Percentiles rank a stretch among this genome's conserved stretches.
Evolutionary conservation across 1,140 invertebrate genomes (phyloP).

Genomic region (Papilio aristodemus): DNA sequence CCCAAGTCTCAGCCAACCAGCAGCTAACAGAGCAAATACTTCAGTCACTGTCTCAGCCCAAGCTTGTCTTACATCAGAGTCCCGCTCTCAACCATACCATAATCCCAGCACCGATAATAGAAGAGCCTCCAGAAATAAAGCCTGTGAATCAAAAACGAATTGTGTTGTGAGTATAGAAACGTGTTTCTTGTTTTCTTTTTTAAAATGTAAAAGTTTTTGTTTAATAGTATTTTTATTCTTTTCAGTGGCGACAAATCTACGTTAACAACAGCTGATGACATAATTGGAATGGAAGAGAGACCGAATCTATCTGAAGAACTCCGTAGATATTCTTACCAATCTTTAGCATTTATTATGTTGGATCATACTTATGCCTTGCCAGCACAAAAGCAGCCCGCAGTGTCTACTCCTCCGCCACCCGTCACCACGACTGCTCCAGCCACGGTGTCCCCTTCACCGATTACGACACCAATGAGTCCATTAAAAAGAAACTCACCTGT

Average conservation of each 20-base stretch:
- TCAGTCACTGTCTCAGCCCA: conserved; percentile 74
- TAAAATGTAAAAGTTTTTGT: conserved; percentile 31
- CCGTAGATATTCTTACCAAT: conserved; percentile 65
- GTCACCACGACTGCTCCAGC: conserved; percentile 34
- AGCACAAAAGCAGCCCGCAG: conserved; percentile 57
- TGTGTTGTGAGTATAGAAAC: conserved; percentile 65
- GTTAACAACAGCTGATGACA: conserved; percentile 70
- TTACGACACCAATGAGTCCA: conserved; percentile 58
- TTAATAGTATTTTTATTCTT: conserved; percentile 42
- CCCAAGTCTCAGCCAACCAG: conserved; percentile 73
- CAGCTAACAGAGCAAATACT: conserved; percentile 77
- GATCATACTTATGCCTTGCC: conserved; percentile 77
- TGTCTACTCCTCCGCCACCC: conserved; percentile 40
- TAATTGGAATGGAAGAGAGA: conserved; percentile 75
- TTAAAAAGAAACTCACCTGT: conserved; percentile 58
- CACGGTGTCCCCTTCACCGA: conserved; percentile 38
- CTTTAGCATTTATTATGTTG: conserved; percentile 75
- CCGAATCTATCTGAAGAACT: conserved; percentile 76
- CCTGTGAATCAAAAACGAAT: conserved; percentile 65
- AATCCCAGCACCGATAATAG: conserved; percentile 43
- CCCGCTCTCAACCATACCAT: conserved; percentile 53
- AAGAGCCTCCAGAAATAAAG: conserved; percentile 57
- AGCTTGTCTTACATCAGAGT: conserved; percentile 62
- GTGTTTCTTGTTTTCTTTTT: conserved; percentile 34
- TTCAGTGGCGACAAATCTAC: conserved; percentile 78